Base-by-base conservation (phyloP, 2,888 invertebrate genomes). In the Hyalella azteca region DNA sequence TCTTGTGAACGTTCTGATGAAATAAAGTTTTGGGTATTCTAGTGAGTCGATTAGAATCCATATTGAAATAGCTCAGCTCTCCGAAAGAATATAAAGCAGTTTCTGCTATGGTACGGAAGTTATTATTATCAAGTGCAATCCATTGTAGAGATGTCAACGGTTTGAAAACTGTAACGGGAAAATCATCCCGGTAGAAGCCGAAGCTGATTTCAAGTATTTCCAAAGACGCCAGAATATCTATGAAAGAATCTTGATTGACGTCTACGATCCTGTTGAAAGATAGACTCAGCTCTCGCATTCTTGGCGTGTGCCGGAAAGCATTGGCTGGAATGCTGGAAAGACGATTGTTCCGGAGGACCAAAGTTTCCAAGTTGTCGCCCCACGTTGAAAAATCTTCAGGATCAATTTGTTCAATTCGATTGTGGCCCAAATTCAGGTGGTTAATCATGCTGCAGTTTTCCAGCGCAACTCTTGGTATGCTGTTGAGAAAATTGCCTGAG, bases 361-460 rank as follows among this genome's bases (percentile, higher is more conserved):
- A 90, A 85, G 94, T 95, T 87, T 93, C 93, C 79, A 96, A 89
- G 86, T 92, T 93, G 81, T 91, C 90, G 40, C 94, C 93, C 94
- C 95, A 95, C 83, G 91, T 91, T 15, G 89, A 85, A 87, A 96
- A 94, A 87, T 95, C 93, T 85, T 92, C 92, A 82, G 93, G 91
- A 85, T 91, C 91, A 86, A 95, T 91, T 87, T 93, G 92, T 85
- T 91, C 90, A 86, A 96, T 94, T 87, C 92, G 92, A 88, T 96
- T 95, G 88, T 95, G 95, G 82, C 94, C 95, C 86, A 95, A 91
- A 88, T 95, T 95, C 85, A 95, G 91, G 89, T 95, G 95, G n/a
- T 94, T 91, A 79, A 95, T 90, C 86, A 92, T 91, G 78, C 78
- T 78, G 76, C 83, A 84, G 79, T 81, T 81, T 41, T 81, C 81